Evolutionary conservation across 2,888 invertebrate genomes (phyloP), one percentile per base, ranked within the genome.

Genomic region (Catocala fraxini): DNA sequence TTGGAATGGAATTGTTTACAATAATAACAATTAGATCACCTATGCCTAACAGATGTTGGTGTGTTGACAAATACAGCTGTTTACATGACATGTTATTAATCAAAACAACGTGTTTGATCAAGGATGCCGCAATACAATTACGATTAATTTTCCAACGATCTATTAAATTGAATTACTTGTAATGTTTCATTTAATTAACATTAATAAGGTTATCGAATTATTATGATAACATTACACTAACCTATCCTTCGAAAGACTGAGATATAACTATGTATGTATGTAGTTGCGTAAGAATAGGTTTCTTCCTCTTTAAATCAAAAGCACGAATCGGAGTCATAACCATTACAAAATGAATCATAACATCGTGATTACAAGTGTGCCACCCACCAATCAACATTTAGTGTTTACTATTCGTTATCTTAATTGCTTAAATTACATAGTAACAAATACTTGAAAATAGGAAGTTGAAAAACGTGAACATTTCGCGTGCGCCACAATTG

Each of bases 101-200:
- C 58, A 61, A 65, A 68, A 68, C 57, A 55, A 54, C 43, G 34
- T 65, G 11, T 51, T 56, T 56, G 47, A 59, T 63, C 49, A 64
- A 66, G 63, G 64, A 59, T 54, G 49, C 48, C 56, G 51, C 59
- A 56, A 67, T 66, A 69, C 67, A 75, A 70, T 74, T 63, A 63
- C 69, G 60, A 72, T 78, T 73, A 68, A 80, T 77, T 77, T 73
- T 78, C 71, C 66, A 78, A 71, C 63, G 55, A 66, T 65, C 67
- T 42, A 62, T 59, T 63, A 49, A 56, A 74, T 67, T 65, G 15
- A 64, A 56, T 65, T 68, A 74, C 74, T 66, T 70, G 68, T 80
- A 82, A 81, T 79, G 79, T 79, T 71, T 70, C 77, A 79, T 79
- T 80, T 77, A 79, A 86, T 83, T 78, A 80, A 75, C 73, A 77